These are phyloP conservation scores for Amphiura filiformis DNA, from an alignment of 35 echinoderm and acorn worm species.

Conservation along the genomic window DNA sequence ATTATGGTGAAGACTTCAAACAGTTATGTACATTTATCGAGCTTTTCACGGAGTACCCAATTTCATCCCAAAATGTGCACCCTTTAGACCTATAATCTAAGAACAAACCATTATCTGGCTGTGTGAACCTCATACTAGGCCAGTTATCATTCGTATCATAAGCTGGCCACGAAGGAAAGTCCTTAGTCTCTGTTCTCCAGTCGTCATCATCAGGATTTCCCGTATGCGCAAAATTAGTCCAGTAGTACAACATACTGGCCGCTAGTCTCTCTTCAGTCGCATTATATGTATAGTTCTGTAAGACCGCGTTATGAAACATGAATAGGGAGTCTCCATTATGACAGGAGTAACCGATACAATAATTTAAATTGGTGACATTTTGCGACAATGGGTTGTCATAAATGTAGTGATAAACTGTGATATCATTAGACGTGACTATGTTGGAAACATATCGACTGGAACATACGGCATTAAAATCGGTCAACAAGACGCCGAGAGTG, in stretches of 20 bases:
- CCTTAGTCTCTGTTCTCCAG: neutral
- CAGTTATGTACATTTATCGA: no score
- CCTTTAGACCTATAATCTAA: neutral
- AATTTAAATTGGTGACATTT: slow-evolving; percentile 30
- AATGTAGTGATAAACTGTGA: neutral
- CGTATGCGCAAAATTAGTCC: slow-evolving; percentile 39
- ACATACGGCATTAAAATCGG: neutral
- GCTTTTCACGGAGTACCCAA: no score
- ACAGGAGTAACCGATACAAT: slow-evolving; percentile 18
- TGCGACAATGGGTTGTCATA: slow-evolving; percentile 17
- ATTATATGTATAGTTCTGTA: slow-evolving; percentile 18
- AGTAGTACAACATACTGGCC: slow-evolving; percentile 30
- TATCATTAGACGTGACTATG: neutral
- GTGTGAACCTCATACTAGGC: neutral
- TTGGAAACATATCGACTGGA: no score
- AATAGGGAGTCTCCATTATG: slow-evolving; percentile 48
- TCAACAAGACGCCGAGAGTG: neutral
- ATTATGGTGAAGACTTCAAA: no score
- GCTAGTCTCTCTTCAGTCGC: neutral
- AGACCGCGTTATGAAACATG: slow-evolving; percentile 26
- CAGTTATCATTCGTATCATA: neutral
- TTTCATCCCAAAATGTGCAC: neutral
- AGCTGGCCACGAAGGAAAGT: neutral
- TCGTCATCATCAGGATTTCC: slow-evolving; percentile 39
- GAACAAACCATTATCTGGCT: neutral